Evolutionary conservation across 2,113 vertebrate genomes (phyloP).

Genomic region (Engystomops pustulosus): DNA sequence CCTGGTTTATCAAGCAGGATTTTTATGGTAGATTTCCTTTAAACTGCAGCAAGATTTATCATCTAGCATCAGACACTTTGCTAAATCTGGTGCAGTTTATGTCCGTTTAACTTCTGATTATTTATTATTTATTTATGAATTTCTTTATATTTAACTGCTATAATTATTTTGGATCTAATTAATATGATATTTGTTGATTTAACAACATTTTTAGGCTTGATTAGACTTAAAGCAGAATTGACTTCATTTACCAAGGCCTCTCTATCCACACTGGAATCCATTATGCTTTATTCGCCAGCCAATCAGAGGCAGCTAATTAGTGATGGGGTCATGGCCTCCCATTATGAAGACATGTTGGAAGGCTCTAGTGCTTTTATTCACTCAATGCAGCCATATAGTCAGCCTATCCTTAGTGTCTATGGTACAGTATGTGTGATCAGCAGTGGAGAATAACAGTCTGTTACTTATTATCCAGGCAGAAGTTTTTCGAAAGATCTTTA

Average conservation of each 20-base stretch:
- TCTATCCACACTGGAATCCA: neutral
- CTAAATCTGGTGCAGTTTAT: no score
- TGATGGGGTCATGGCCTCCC: conserved; percentile 44
- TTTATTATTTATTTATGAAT: no score
- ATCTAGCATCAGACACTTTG: no score
- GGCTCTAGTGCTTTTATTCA: neutral
- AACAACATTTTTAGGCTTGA: no score
- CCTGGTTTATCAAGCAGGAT: no score
- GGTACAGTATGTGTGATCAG: neutral
- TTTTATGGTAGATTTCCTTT: no score
- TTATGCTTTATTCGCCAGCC: conserved; percentile 23
- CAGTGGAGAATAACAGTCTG: neutral
- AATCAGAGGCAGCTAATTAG: conserved; percentile 45
- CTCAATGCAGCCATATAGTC: neutral
- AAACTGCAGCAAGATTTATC: no score
- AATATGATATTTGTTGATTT: no score
- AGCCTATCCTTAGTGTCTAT: neutral
- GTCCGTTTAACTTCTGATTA: no score
- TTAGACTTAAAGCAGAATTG: neutral
- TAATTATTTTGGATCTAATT: no score
- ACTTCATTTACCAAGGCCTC: neutral
- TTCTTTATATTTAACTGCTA: no score
- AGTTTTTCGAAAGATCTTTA: neutral
- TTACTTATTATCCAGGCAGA: neutral
- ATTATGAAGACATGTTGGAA: conserved; percentile 18